Percentiles rank a stretch among this genome's conserved stretches.
phyloP scores from a whole-genome alignment of 2,113 vertebrate species.

The Psilopsiagon aymara region DNA sequence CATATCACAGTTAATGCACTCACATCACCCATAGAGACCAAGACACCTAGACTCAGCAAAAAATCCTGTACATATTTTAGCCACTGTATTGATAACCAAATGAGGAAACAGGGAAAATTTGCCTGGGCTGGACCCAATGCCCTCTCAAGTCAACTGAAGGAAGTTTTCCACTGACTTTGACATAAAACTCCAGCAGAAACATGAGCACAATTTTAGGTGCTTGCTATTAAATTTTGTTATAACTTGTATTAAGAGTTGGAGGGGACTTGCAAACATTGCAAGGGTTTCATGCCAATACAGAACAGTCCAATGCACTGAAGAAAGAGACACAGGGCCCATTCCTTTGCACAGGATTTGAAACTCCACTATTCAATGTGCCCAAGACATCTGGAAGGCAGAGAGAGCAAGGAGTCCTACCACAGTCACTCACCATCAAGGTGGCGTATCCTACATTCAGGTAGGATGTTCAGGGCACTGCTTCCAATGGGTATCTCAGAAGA shows the following conservation, averaged over 20 bases:
- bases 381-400: background rate
- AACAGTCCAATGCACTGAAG: background rate
- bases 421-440: background rate
- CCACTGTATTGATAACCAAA: background rate
- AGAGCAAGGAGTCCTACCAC: background rate
- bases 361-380: background rate
- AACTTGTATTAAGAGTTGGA: background rate
- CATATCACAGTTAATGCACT: background rate
- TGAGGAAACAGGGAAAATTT: background rate
- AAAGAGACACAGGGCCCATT: background rate
- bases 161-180: background rate
- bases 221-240: background rate
- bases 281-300: background rate
- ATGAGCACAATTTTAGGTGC: background rate
- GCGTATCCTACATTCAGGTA: background rate
- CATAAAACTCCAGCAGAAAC: background rate
- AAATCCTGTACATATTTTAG: background rate
- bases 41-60: background rate
- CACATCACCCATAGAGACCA: background rate
- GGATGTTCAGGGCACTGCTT: background rate
- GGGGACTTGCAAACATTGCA: background rate
- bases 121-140: background rate
- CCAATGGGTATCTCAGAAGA: background rate
- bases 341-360: background rate
- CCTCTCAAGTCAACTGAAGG: background rate